phyloP scores from a whole-genome alignment of 2,888 invertebrate genomes.

The Caenorhabditis becei region DNA sequence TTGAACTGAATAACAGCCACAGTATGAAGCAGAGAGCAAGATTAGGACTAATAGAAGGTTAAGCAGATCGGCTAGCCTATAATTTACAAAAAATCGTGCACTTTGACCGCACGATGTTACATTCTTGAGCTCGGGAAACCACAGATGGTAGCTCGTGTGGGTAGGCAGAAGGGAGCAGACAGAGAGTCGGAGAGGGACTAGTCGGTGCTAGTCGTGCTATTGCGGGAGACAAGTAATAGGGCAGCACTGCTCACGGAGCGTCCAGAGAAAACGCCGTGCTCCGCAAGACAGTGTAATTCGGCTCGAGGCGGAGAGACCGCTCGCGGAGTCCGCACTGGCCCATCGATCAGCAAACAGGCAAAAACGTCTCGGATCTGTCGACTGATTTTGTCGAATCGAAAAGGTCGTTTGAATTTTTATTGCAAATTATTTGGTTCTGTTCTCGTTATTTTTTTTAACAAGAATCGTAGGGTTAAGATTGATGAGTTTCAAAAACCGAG shows the following conservation, averaged over 20 bases:
- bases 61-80: neutral
- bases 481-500: neutral
- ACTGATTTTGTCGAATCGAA: neutral
- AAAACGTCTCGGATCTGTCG: slow-evolving; percentile 2
- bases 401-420: neutral
- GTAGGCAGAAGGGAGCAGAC: slow-evolving; percentile 31
- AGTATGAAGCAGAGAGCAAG: neutral
- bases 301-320: slow-evolving; percentile 33
- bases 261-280: slow-evolving; percentile 16
- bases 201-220: slow-evolving; percentile 59
- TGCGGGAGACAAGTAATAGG: slow-evolving; percentile 31
- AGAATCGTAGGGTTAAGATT: neutral
- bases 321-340: slow-evolving; percentile 28
- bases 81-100: slow-evolving; percentile 19
- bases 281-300: slow-evolving; percentile 51
- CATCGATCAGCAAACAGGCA: slow-evolving; percentile 53
- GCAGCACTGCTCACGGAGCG: slow-evolving; percentile 17
- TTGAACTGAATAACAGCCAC: neutral
- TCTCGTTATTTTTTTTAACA: neutral
- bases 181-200: slow-evolving; percentile 54
- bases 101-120: slow-evolving; percentile 39
- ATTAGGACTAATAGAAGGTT: neutral
- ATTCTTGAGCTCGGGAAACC: slow-evolving; percentile 38
- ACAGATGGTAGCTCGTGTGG: slow-evolving; percentile 56
- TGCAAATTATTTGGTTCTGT: neutral